A percentile compares a stretch with the other conserved stretches of the same genome.
Conservation (phyloP, 2,888 invertebrate genomes). For the Petrolisthes manimaculis region DNA sequence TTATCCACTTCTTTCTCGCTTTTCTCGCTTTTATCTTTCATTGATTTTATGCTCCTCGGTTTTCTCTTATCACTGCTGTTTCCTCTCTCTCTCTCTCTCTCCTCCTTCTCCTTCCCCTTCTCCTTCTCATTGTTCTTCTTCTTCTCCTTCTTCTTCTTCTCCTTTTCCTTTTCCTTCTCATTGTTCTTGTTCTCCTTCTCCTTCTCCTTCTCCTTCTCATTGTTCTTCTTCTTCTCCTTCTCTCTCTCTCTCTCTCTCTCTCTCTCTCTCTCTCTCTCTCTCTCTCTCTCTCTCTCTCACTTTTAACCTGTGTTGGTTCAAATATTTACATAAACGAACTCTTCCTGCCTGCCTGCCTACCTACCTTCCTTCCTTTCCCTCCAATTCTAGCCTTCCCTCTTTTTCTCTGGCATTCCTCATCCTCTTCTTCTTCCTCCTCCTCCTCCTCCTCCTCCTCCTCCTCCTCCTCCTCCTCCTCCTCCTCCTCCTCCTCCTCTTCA, state of each 20-base stretch:
- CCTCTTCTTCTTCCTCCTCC: background rate
- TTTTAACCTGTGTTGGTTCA: too few relatives aligned
- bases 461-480: background rate
- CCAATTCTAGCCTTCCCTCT: too few relatives aligned
- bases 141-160: background rate
- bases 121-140: background rate
- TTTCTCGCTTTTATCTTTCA: background rate
- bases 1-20: background rate
- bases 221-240: background rate
- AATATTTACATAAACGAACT: too few relatives aligned
- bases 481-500: background rate
- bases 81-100: background rate
- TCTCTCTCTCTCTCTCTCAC: background rate
- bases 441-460: background rate
- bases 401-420: too few relatives aligned
- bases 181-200: background rate
- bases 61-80: background rate
- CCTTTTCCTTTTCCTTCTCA: background rate
- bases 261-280: constrained; percentile 1
- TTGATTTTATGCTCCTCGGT: background rate
- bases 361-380: too few relatives aligned
- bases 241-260: background rate
- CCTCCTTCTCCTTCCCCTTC: background rate
- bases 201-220: background rate
- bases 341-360: too few relatives aligned